phyloP scores from a whole-genome alignment of 2,888 invertebrate genomes.

The Folsomia candida region DNA sequence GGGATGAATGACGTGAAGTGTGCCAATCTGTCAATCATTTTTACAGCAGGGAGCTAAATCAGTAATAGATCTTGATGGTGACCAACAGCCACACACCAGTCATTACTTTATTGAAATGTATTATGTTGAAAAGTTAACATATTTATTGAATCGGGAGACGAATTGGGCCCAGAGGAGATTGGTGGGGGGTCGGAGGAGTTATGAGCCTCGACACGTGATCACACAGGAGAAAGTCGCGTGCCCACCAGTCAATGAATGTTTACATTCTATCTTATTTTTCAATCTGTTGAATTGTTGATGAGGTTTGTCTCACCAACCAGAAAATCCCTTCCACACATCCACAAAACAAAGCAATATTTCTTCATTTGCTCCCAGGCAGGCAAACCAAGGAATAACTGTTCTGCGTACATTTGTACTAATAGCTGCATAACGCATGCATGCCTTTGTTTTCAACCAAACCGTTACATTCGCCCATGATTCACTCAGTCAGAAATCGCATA shows the following conservation, averaged over 20 bases:
- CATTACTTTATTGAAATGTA: not conserved
- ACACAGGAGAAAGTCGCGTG: conserved; percentile 33
- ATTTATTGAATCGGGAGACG: not conserved
- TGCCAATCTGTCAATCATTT: conserved; percentile 13
- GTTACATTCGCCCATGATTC: not conserved
- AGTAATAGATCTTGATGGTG: not conserved
- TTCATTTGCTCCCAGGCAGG: conserved; percentile 14
- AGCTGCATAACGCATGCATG: not conserved
- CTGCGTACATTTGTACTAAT: not conserved
- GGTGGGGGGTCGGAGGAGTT: conserved; percentile 33
- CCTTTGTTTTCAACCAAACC: not conserved
- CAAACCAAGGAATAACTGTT: not conserved
- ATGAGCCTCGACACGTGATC: conserved; percentile 31
- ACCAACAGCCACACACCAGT: not conserved
- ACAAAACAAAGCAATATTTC: conserved; percentile 20
- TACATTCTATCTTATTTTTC: conserved; percentile 44
- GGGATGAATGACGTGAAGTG: not conserved
- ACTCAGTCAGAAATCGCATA: not conserved
- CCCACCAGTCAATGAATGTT: conserved; percentile 44
- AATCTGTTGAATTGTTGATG: conserved; percentile 46
- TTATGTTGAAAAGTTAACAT: conserved; percentile 4
- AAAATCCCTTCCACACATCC: conserved; percentile 20
- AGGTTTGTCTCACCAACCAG: conserved; percentile 31
- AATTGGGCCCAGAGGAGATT: conserved; percentile 7
- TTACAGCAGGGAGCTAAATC: not conserved